These are phyloP conservation scores for Microcebus jonahi DNA, from an alignment of 2,113 vertebrate species.

Conservation along the genomic window DNA sequence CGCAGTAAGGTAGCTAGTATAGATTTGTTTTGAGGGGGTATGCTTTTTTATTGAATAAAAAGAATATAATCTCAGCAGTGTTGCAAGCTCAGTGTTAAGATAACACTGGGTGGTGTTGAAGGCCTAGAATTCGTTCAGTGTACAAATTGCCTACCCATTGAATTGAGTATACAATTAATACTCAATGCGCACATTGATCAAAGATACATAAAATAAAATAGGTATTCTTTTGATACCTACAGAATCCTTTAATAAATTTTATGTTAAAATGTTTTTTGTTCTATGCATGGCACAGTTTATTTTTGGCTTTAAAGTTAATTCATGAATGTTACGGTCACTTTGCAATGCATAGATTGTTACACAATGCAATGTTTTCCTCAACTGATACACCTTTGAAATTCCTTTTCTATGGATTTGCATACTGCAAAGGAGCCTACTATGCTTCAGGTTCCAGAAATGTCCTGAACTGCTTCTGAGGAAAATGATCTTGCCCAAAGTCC, in stretches of 20 bases:
- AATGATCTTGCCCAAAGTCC: background rate
- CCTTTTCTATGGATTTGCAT: background rate
- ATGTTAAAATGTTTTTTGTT: slow-evolving; percentile 25
- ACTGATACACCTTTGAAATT: background rate
- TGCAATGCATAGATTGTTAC: background rate
- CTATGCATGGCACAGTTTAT: background rate
- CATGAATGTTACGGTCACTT: background rate
- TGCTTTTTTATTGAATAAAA: background rate
- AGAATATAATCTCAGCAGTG: background rate
- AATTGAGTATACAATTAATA: background rate
- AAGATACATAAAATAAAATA: background rate
- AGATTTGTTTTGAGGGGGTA: background rate
- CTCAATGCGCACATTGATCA: slow-evolving; percentile 64
- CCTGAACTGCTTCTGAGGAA: background rate
- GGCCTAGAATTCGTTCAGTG: background rate
- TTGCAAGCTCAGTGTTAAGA: background rate
- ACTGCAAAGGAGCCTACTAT: background rate
- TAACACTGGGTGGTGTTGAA: background rate
- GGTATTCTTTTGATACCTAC: background rate
- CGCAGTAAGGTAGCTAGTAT: background rate
- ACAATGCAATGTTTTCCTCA: background rate
- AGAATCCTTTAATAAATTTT: background rate
- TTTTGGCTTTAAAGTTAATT: slow-evolving; percentile 51
- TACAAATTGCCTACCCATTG: background rate
- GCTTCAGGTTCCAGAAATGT: background rate